These are phyloP conservation scores for Allolobophora icterica DNA, from an alignment of 2,888 invertebrate species.

Conservation along the genomic window DNA sequence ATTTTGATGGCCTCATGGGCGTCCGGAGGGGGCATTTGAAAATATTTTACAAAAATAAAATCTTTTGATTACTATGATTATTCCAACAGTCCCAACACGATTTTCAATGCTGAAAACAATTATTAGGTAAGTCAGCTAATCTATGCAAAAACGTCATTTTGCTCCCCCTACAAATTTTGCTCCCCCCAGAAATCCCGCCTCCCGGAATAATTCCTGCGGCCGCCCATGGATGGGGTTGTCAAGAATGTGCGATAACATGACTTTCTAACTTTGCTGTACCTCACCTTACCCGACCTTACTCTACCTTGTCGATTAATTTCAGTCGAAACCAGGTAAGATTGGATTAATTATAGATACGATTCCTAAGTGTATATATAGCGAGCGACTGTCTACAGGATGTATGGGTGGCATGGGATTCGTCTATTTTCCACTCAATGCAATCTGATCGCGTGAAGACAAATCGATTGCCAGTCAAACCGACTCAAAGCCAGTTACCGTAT, in stretches of 20 bases:
- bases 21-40: too few species aligned
- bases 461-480: not conserved
- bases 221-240: too few species aligned
- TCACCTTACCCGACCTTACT: not conserved
- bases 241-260: not conserved
- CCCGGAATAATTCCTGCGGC: too few species aligned
- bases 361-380: not conserved
- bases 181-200: too few species aligned
- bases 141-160: too few species aligned
- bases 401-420: not conserved
- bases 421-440: not conserved
- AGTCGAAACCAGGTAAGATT: not conserved
- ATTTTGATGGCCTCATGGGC: too few species aligned
- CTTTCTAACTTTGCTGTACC: not conserved
- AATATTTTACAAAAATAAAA: too few species aligned
- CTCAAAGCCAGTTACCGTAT: not conserved
- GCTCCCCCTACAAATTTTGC: too few species aligned
- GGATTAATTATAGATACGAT: not conserved
- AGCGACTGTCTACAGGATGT: not conserved
- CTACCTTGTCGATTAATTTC: not conserved
- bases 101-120: too few species aligned
- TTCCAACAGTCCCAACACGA: too few species aligned
- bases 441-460: not conserved
- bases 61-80: too few species aligned
- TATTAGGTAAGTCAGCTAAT: too few species aligned